These are phyloP conservation scores for Sinopyrophorus schimmeli DNA, from an alignment of 2,888 invertebrate species.

Conservation along the genomic window DNA sequence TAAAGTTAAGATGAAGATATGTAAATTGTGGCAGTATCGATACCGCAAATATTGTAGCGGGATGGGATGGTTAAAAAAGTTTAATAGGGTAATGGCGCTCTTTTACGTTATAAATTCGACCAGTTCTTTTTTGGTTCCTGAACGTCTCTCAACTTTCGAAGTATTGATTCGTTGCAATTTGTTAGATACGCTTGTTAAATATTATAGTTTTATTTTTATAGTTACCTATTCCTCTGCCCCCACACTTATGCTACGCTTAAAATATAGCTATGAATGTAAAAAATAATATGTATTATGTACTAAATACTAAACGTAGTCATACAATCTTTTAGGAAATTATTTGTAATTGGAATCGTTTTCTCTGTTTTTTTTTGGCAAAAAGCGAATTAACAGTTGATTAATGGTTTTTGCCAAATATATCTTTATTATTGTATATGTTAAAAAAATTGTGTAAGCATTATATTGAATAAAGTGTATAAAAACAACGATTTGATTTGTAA, in stretches of 20 bases:
- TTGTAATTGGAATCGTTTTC: conserved; percentile 36
- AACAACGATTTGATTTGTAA: conserved; percentile 1
- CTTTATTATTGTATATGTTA: conserved; percentile 46
- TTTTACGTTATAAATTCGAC: no score
- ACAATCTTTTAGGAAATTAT: conserved; percentile 43
- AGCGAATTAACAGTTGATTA: no score
- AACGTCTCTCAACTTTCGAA: conserved; percentile 9
- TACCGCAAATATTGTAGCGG: no score
- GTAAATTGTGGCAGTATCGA: no score
- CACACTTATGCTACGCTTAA: conserved; percentile 50
- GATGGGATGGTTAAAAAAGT: no score
- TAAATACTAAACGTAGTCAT: conserved; percentile 29
- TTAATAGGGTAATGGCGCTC: no score
- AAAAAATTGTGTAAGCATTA: conserved; percentile 51
- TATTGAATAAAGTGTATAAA: conserved; percentile 44
- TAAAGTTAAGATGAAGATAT: no score
- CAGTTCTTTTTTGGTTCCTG: no score
- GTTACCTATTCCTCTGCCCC: conserved; percentile 40
- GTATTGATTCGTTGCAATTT: conserved; percentile 22
- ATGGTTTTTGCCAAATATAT: conserved; percentile 33
- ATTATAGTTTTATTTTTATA: conserved; percentile 48
- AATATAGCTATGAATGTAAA: conserved; percentile 51
- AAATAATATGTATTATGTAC: conserved; percentile 40
- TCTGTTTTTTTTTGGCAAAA: no score
- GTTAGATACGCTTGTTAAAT: conserved; percentile 43